Evolutionary conservation across 1,140 invertebrate genomes (phyloP), one percentile per base, ranked within the genome.

Genomic region (Micrasema longulum): DNA sequence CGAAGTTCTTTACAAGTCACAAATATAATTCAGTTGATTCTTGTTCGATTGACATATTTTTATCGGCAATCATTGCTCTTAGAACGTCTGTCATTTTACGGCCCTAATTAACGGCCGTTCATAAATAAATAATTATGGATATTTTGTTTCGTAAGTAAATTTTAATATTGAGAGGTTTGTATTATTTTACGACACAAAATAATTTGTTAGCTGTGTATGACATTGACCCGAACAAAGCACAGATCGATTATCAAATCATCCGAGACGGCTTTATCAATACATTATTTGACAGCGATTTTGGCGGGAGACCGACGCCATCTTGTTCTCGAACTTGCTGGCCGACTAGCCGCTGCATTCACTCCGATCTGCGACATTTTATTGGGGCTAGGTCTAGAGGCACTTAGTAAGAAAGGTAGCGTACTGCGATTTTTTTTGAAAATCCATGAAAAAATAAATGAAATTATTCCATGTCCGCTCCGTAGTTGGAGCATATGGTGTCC

Each of bases 221-320:
- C 48, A 52, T 52, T 52, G 48, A 52, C 48, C 48, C 48, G 48
- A 18, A 31, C 26, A 31, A 2, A 31, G 48, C 10, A 20, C 14
- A 22, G 20, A 52, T 52, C 48, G 20, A 52, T 52, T 20, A 20
- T 7, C 48, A 23, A 22, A 22, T 52, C 48, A 52, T 18, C 48
- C 48, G 48, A 18, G 7, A 22, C 48, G 48, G 10, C 48, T 35
- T 36, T 57, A 57, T 36, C 36, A 57, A 36, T n/a, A 57, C 36
- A 14, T 12, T 18, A 18, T 47, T 47, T 64, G 62, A 64, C 62
- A 64, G 62, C 62, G n/a, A 64, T 23, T 64, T 64, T 64, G 41
- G 62, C 62, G 55, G 55, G 55, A 38, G 35, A 22, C 3, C 18
- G 31, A n/a, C 55, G 43, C 62, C 62, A 64, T 64, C 23, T 64